Evolutionary conservation across 1,140 invertebrate genomes (phyloP).

Genomic region (Hyles vespertilio): DNA sequence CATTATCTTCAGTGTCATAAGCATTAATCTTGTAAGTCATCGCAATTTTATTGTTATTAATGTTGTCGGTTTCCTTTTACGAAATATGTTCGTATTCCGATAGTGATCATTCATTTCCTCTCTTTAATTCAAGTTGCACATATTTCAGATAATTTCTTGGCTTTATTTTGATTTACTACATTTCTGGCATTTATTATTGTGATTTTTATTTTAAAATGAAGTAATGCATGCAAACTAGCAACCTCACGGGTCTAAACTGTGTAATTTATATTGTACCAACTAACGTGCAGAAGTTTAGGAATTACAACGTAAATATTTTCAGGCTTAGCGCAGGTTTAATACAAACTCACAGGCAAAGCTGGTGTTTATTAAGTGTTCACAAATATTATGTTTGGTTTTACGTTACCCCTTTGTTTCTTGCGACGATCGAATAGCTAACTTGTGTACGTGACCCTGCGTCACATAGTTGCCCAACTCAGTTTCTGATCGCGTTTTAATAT

Average conservation of each 20-base stretch:
- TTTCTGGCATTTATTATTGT: no score
- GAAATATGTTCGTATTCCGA: no score
- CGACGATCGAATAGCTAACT: conserved; percentile 39
- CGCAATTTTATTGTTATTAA: no score
- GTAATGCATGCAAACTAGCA: no score
- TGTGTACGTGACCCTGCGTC: conserved; percentile 39
- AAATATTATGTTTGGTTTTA: conserved; percentile 13
- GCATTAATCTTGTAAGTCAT: not conserved
- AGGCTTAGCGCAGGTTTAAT: conserved; percentile 7
- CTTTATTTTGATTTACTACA: no score
- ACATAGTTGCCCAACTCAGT: conserved; percentile 38
- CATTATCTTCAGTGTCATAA: conserved; percentile 10
- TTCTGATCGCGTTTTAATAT: conserved; percentile 22
- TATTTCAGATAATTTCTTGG: no score
- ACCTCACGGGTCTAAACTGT: no score
- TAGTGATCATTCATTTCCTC: no score
- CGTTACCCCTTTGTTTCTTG: conserved; percentile 18
- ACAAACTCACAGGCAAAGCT: conserved; percentile 8
- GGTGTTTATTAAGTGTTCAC: conserved; percentile 13
- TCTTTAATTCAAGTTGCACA: no score
- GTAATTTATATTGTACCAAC: conserved; percentile 5
- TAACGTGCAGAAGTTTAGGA: conserved; percentile 1
- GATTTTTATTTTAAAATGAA: no score
- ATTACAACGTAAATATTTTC: conserved; percentile 7
- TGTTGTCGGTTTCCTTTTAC: no score